Percentiles rank a stretch among this genome's conserved stretches.
Evolutionary conservation across 2,888 invertebrate species (phyloP).

Genomic region (Machimus atricapillus): DNA sequence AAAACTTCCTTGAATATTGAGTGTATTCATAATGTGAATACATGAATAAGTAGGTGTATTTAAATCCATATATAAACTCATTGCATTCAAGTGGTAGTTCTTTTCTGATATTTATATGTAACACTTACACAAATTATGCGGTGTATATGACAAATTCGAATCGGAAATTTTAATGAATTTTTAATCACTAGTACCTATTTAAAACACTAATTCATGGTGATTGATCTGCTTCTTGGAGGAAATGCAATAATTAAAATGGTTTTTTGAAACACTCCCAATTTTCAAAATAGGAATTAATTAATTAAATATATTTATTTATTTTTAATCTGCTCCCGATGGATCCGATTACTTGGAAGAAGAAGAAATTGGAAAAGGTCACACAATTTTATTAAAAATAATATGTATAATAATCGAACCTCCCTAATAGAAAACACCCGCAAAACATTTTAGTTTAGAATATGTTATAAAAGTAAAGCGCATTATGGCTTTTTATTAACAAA

Average conservation of each 20-base stretch:
- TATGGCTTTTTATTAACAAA: background rate
- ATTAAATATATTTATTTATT: no score
- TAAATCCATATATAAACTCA: background rate
- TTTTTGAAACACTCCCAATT: background rate
- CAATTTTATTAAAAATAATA: no score
- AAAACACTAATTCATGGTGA: background rate
- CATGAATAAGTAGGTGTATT: background rate
- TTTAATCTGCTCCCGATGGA: no score
- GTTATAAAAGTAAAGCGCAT: no score
- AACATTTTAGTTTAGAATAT: no score
- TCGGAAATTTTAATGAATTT: background rate
- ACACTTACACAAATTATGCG: constrained; percentile 1
- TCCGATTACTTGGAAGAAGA: no score
- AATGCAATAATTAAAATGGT: background rate
- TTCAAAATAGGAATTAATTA: no score
- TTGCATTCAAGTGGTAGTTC: constrained; percentile 5
- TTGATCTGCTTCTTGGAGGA: background rate
- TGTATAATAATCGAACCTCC: no score
- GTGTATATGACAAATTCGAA: background rate
- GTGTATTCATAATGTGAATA: background rate
- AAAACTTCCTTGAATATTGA: background rate
- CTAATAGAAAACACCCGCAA: no score
- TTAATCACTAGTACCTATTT: background rate
- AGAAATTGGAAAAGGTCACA: no score
- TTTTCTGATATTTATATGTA: constrained; percentile 1